A percentile compares a stretch with the other conserved stretches of the same genome.
These are phyloP conservation scores for Craniophora ligustri DNA, from an alignment of 2,888 invertebrate species.

Conservation along the genomic window DNA sequence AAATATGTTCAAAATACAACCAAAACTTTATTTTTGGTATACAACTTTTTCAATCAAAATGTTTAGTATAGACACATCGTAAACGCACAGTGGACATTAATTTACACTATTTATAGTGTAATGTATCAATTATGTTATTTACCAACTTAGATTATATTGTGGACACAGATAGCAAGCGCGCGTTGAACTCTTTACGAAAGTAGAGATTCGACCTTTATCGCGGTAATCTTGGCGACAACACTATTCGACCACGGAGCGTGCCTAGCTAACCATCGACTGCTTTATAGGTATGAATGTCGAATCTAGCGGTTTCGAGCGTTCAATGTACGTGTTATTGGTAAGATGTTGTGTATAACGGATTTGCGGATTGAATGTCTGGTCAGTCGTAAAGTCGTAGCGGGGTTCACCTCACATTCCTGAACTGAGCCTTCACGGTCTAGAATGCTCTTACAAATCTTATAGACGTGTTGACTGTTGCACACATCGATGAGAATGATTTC, in stretches of 20 bases:
- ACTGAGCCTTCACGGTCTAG: constrained; percentile 50
- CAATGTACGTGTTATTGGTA: constrained; percentile 39
- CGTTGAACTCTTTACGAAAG: constrained; percentile 84
- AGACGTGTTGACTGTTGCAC: constrained; percentile 6
- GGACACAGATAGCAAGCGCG: constrained; percentile 65
- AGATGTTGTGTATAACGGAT: constrained; percentile 48
- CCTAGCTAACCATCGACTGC: constrained; percentile 38
- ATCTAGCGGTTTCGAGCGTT: constrained; percentile 3
- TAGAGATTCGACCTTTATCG: constrained; percentile 58
- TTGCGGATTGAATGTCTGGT: constrained; percentile 51
- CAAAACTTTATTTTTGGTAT: constrained; percentile 4
- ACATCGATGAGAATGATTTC: neutral
- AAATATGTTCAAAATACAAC: neutral
- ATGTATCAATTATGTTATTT: constrained; percentile 61
- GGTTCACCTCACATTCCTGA: constrained; percentile 65
- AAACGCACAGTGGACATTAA: constrained; percentile 45
- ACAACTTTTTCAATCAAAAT: constrained; percentile 1
- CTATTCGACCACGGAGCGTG: constrained; percentile 5
- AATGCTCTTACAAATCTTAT: constrained; percentile 55
- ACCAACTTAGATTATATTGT: constrained; percentile 62
- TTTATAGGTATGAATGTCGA: neutral
- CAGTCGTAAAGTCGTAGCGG: constrained; percentile 50
- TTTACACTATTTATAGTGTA: constrained; percentile 53
- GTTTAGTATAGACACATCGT: constrained; percentile 25
- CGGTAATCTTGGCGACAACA: constrained; percentile 24